Evolutionary conservation across 1,140 invertebrate species (phyloP), one percentile per base, ranked within the genome.

Genomic region (fruit fly (Drosophila melanogaster)): DNA sequence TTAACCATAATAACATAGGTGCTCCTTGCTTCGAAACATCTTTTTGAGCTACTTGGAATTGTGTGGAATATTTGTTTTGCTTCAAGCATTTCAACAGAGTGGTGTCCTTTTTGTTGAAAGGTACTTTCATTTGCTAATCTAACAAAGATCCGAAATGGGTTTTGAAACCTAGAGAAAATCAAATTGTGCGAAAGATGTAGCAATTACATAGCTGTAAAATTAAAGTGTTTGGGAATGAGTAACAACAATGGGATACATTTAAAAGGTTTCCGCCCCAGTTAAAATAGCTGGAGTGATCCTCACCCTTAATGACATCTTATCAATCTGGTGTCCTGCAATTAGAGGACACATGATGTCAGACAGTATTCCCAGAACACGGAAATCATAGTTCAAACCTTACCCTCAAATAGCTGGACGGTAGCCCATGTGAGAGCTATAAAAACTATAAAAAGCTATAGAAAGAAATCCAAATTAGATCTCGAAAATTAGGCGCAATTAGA

Each of bases 401-500:
- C 15, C 10, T 17, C 17, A 50, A 50, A 43, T 10, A 6, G n/a
- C 1, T 30, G 11, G 40, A 60, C 64, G 65, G 71, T 81, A 80
- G 78, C 69, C 37, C 14, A 38, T 54, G 38, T 12, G 33, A 14
- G 37, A 33, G 61, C 41, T 47, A 70, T 79, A 77, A 67, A 76
- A 46, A 53, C 8, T 0, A 53, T 79, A 73, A 60, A 76, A 46
- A 53, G 10, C 37, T 51, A 5, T 65, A 46, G 24, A 3, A 30
- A 50, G n/a, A 12, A 57, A 64, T 57, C 64, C 50, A 66, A 73
- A 74, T 55, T 74, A 59, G 61, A 81, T 81, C 69, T 66, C 4
- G 35, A 58, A 67, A 85, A 84, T 84, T 84, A 84, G 81, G 46
- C 50, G 81, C 77, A 85, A 85, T 85, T 85, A 85, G 81, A 67